phyloP scores from a whole-genome alignment of 2,113 vertebrate species.

The Cnemophilus loriae region DNA sequence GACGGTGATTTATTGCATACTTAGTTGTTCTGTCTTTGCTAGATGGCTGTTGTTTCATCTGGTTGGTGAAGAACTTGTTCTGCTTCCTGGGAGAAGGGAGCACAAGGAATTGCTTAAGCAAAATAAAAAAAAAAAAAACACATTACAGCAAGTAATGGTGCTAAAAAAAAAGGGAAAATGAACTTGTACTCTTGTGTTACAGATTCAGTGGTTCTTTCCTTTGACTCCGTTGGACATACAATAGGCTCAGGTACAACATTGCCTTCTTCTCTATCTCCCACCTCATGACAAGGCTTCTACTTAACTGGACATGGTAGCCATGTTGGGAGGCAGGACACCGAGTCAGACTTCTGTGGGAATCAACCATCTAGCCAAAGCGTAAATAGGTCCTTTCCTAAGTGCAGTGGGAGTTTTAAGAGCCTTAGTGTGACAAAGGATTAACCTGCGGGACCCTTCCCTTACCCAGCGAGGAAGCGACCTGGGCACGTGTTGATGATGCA shows the following conservation, averaged over 20 bases:
- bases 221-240: constrained; percentile 87
- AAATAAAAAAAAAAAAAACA: background rate
- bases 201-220: constrained; percentile 87
- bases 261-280: constrained; percentile 55
- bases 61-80: background rate
- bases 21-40: background rate
- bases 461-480: background rate
- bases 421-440: background rate
- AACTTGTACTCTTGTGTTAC: constrained; percentile 94
- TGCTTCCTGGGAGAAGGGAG: background rate
- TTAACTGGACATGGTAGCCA: constrained; percentile 42
- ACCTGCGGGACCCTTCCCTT: background rate
- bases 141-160: background rate
- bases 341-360: background rate
- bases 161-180: constrained; percentile 65
- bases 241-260: constrained; percentile 93
- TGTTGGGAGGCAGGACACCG: constrained; percentile 64
- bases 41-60: background rate
- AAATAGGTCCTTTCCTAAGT: background rate
- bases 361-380: background rate
- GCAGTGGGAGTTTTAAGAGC: background rate
- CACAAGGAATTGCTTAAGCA: background rate
- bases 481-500: background rate
- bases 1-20: background rate
- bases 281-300: constrained; percentile 38